Evolutionary conservation across 2,113 vertebrate species (phyloP).

Genomic region (Hypomesus transpacificus): DNA sequence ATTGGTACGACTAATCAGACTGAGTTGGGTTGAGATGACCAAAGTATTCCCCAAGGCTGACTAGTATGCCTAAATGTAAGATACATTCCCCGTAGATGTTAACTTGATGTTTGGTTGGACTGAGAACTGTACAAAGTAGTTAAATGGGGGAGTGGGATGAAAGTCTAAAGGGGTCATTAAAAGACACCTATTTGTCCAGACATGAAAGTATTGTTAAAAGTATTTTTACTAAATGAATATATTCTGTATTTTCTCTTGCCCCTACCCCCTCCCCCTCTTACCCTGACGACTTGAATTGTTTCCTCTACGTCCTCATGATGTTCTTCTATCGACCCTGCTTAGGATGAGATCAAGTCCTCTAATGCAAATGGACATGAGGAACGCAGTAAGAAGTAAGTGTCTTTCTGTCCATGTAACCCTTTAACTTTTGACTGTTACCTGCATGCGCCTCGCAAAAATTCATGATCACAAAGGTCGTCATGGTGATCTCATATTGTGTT

Average conservation of each 20-base stretch:
- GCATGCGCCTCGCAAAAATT: not conserved
- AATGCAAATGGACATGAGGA: slow-evolving; percentile 98
- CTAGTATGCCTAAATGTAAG: slow-evolving; percentile 63
- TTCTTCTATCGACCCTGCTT: slow-evolving; percentile 99
- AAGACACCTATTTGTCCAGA: slow-evolving; percentile 73
- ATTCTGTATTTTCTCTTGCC: slow-evolving; percentile 90
- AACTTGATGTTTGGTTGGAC: slow-evolving; percentile 54
- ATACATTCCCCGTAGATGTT: slow-evolving; percentile 42
- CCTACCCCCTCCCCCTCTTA: slow-evolving; percentile 86
- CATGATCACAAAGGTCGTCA: no score
- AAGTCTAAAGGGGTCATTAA: slow-evolving; percentile 61
- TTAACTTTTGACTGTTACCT: not conserved
- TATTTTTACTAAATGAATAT: slow-evolving; percentile 71
- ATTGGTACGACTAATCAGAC: slow-evolving; percentile 81
- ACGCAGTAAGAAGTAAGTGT: slow-evolving; percentile 93
- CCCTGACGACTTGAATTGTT: slow-evolving; percentile 98
- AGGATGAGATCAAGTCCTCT: slow-evolving; percentile 99
- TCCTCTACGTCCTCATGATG: slow-evolving; percentile 98
- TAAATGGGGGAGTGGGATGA: slow-evolving; percentile 48
- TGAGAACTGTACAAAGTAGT: slow-evolving; percentile 62
- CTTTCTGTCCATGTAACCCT: not conserved
- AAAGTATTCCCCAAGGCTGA: slow-evolving; percentile 54
- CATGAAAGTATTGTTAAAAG: slow-evolving; percentile 81
- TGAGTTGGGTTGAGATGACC: slow-evolving; percentile 63
- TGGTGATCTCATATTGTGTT: slow-evolving; percentile 1